phyloP scores from a whole-genome alignment of 2,113 vertebrate species.

The Heterocephalus glaber region DNA sequence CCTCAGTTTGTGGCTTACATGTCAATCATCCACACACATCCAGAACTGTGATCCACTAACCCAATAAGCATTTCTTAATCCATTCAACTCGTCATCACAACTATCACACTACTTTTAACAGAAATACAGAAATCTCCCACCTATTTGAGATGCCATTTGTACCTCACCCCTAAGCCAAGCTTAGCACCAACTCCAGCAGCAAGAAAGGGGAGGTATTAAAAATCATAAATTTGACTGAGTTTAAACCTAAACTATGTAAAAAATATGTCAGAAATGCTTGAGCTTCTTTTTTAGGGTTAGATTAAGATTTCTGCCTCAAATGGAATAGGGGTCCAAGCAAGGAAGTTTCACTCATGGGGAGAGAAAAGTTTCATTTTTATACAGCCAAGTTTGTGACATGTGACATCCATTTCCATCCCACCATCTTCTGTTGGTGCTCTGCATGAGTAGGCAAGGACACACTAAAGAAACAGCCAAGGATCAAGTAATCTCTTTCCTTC shows the following conservation, averaged over 20 bases:
- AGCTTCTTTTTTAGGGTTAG: neutral
- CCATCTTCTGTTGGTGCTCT: neutral
- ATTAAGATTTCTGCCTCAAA: slow-evolving; percentile 41
- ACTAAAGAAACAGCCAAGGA: neutral
- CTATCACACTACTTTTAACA: neutral
- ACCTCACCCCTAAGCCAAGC: neutral
- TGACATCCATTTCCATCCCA: neutral
- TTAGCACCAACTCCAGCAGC: neutral
- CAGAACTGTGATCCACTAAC: neutral
- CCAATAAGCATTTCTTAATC: neutral
- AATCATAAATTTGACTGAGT: neutral
- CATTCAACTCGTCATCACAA: neutral
- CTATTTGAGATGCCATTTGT: neutral
- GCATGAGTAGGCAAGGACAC: neutral
- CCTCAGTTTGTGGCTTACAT: neutral
- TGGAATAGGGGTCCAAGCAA: neutral
- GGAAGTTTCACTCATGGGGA: neutral
- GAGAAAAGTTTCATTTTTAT: neutral
- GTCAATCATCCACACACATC: neutral
- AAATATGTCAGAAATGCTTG: neutral
- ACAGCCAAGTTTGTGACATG: neutral
- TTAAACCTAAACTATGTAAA: slow-evolving; percentile 1
- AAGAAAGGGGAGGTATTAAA: neutral
- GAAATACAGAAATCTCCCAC: neutral
- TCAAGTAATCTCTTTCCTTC: neutral